Conservation (phyloP, 1,140 invertebrate genomes). For the Sinonovacula constricta region DNA sequence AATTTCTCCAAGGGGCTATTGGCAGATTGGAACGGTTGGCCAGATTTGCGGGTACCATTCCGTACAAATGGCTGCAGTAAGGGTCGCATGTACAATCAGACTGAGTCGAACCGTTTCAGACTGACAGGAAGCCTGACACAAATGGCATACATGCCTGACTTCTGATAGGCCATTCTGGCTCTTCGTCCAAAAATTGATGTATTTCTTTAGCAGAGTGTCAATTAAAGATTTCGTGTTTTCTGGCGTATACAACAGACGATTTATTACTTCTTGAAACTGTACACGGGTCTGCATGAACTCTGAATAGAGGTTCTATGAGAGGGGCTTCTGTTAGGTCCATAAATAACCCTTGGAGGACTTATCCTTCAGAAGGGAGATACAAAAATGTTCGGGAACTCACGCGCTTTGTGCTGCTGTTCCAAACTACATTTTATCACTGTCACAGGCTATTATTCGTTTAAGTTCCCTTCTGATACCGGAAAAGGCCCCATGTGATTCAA, state of each 20-base stretch:
- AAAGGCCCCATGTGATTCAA: slow-evolving; percentile 36
- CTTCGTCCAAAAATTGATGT: not conserved
- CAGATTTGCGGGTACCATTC: too few relatives aligned
- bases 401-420: not conserved
- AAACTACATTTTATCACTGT: slow-evolving; percentile 43
- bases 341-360: not conserved
- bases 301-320: not conserved
- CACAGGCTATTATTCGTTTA: slow-evolving; percentile 40
- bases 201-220: not conserved
- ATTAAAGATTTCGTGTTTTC: not conserved
- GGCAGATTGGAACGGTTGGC: too few relatives aligned
- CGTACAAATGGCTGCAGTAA: too few relatives aligned
- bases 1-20: too few relatives aligned
- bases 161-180: too few relatives aligned
- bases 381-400: not conserved
- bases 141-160: too few relatives aligned
- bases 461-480: slow-evolving; percentile 22
- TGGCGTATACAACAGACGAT: not conserved
- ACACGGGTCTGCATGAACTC: not conserved
- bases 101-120: too few relatives aligned
- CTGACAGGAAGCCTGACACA: too few relatives aligned
- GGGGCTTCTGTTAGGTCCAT: not conserved
- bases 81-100: too few relatives aligned
- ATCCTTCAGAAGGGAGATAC: not conserved
- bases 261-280: not conserved